Evolutionary conservation across 2,888 invertebrate species (phyloP), one percentile per base, ranked within the genome.

Genomic region (Slavum lentiscoides): DNA sequence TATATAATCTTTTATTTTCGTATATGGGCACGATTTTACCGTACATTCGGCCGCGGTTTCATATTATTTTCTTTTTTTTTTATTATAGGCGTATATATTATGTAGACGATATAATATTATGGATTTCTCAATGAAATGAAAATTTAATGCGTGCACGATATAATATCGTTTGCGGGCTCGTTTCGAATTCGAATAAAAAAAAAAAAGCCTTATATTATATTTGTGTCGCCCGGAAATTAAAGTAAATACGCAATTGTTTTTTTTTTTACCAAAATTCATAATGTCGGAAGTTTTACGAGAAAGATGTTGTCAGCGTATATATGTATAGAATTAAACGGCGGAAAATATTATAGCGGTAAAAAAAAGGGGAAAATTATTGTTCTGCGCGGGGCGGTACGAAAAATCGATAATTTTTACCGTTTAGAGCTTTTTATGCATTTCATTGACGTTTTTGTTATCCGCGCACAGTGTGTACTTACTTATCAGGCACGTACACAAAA

Each of bases 341-440:
- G 37, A 7, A 15, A 37, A 55, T 70, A 70, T 23, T 62, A 39
- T 39, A n/a, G 39, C 30, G 11, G 6, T 66, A 55, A n/a, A 55
- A 7, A 49, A 9, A 43, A 2, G 9, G 8, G 43, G 9, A 43
- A 43, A 43, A 43, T 43, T 7, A 43, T 43, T 43, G 43, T 43
- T 43, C 7, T 43, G 43, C 9, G 43, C 43, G 43, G 9, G 9
- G 7, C 9, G 43, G 43, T 43, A 19, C n/a, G 13, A 55, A 15
- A n/a, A 70, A 37, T 70, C 55, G n/a, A 70, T 70, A 19, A 55
- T 55, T 69, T 55, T 37, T n/a, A 69, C n/a, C 17, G 13, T 19
- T 55, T 4, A n/a, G n/a, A 11, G 39, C 39, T 39, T 49, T 49
- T 49, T 39, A 4, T 11, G 49, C 49, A 11, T 49, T 49, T 49